Evolutionary conservation across 2,797 vertebrate species (phyloP).

Genomic region (Acrossocheilus wenchowensis): DNA sequence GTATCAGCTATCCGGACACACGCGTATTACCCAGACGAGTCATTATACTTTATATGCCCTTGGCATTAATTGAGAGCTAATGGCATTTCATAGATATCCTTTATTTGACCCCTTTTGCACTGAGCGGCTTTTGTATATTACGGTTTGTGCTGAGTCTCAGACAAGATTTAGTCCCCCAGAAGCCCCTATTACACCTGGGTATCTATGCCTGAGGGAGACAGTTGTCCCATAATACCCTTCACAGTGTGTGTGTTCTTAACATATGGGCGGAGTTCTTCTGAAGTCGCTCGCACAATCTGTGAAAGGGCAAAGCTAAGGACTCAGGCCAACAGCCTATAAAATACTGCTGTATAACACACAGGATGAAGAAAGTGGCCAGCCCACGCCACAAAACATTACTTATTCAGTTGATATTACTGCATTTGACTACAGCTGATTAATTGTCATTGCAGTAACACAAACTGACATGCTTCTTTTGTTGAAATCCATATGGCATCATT

Average conservation of each 20-base stretch:
- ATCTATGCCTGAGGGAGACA: conserved; percentile 68
- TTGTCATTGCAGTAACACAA: not conserved
- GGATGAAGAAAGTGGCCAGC: not conserved
- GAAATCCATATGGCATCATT: not conserved
- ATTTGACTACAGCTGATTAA: not conserved
- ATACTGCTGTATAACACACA: conserved; percentile 3
- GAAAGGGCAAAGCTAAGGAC: conserved; percentile 18
- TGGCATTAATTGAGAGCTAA: conserved; percentile 59
- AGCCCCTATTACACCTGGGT: conserved; percentile 66
- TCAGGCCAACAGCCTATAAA: conserved; percentile 4
- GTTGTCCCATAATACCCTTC: conserved; percentile 61
- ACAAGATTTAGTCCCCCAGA: conserved; percentile 59
- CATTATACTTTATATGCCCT: conserved; percentile 61
- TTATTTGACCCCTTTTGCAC: conserved; percentile 56
- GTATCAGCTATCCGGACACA: conserved; percentile 32
- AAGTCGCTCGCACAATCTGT: conserved; percentile 33
- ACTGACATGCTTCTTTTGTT: not conserved
- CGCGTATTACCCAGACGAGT: conserved; percentile 33
- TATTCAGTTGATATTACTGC: not conserved
- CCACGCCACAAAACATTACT: not conserved
- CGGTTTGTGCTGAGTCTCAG: conserved; percentile 30
- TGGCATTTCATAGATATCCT: conserved; percentile 62
- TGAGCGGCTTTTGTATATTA: conserved; percentile 36
- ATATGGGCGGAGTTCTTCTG: conserved; percentile 27
- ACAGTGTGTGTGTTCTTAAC: conserved; percentile 40